Evolutionary conservation across 2,797 vertebrate species (phyloP).

Genomic region (Melanotaenia trifasciata): DNA sequence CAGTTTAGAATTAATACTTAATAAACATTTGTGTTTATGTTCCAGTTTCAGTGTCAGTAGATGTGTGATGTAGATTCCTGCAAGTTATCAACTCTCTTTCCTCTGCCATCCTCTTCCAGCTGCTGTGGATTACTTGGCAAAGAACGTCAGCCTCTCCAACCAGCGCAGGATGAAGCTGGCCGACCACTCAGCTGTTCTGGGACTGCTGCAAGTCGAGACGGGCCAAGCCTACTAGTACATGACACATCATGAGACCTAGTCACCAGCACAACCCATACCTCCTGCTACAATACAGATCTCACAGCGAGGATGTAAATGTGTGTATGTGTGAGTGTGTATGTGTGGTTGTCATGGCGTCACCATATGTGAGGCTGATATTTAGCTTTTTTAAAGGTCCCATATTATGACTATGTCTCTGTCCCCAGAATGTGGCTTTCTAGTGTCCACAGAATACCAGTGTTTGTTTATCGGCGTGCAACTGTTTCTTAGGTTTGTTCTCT

Average conservation of each 20-base stretch:
- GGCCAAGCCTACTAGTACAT: constrained; percentile 92
- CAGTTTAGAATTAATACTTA: too few species aligned
- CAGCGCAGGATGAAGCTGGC: constrained; percentile 96
- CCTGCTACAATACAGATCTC: constrained; percentile 37
- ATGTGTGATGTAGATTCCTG: too few species aligned
- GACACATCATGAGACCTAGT: constrained; percentile 42
- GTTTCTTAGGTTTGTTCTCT: too few species aligned
- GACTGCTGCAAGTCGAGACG: constrained; percentile 95
- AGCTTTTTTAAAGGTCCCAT: constrained; percentile 10
- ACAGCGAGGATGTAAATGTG: constrained; percentile 22
- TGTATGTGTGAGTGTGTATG: constrained; percentile 3
- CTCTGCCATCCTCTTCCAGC: constrained; percentile 57
- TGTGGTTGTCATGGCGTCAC: constrained; percentile 1
- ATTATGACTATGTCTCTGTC: neutral
- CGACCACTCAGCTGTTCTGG: constrained; percentile 94
- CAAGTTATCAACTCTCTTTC: neutral
- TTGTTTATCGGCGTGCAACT: too few species aligned
- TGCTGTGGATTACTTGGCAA: constrained; percentile 96
- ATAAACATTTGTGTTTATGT: too few species aligned
- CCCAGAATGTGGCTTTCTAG: too few species aligned
- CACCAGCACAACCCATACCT: constrained; percentile 67
- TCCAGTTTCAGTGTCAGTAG: too few species aligned
- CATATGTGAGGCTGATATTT: constrained; percentile 21
- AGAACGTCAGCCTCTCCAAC: constrained; percentile 94
- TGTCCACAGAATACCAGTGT: too few species aligned